These are phyloP conservation scores for Microtus richardsoni DNA, from an alignment of 2,113 vertebrate genomes.

Conservation along the genomic window DNA sequence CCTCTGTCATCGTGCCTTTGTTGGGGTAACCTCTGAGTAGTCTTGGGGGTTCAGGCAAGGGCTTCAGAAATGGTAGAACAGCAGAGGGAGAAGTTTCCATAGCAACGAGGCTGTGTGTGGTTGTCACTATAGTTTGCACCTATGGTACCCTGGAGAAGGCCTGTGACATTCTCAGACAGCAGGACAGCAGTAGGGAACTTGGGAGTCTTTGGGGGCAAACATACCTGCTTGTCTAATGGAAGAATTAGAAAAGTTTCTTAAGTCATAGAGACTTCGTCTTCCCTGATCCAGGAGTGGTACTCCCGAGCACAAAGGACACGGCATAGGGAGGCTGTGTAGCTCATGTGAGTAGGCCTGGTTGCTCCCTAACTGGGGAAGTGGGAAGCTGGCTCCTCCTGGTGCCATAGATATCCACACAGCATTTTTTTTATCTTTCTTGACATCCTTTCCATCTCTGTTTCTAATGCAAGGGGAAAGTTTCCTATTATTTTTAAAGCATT, in stretches of 20 bases:
- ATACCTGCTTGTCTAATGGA: background rate
- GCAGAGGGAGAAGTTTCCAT: background rate
- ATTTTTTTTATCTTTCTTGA: background rate
- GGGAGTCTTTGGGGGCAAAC: no score
- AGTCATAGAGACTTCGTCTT: background rate
- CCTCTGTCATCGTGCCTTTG: background rate
- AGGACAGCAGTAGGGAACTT: background rate
- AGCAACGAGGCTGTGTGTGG: background rate
- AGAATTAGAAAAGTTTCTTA: background rate
- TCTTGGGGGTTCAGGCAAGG: background rate
- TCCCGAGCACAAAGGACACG: background rate
- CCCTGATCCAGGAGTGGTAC: background rate
- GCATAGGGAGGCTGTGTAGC: no score
- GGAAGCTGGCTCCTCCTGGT: background rate
- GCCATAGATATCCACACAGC: background rate
- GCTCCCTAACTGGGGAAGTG: background rate
- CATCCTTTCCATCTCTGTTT: background rate
- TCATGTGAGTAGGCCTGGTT: background rate
- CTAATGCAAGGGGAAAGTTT: background rate
- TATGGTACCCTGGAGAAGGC: background rate
- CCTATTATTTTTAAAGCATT: background rate
- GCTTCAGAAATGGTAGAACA: background rate
- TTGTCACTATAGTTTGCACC: background rate
- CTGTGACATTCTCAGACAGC: background rate
- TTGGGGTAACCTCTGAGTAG: background rate